These are phyloP conservation scores for Gadus macrocephalus DNA, from an alignment of 2,113 vertebrate species.

Conservation along the genomic window DNA sequence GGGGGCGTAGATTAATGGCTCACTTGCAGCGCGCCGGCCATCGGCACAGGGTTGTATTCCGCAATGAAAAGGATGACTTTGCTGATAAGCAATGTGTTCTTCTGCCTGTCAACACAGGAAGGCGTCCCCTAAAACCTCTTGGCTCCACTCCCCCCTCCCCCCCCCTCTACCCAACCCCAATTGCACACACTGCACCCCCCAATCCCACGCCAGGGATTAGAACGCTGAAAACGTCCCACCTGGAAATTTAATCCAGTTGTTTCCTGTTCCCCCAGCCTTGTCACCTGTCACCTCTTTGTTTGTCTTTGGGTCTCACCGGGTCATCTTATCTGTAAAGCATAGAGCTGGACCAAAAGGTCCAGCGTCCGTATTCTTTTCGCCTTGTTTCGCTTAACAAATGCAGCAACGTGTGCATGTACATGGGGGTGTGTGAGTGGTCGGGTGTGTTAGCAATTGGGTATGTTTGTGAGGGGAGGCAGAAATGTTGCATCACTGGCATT, in stretches of 20 bases:
- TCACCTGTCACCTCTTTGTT: neutral
- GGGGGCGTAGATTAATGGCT: slow-evolving; percentile 62
- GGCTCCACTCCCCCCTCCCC: slow-evolving; percentile 31
- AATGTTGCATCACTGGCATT: too few species aligned
- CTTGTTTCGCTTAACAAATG: too few species aligned
- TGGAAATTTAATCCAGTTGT: slow-evolving; percentile 57
- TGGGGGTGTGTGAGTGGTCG: too few species aligned
- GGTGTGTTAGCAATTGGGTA: too few species aligned
- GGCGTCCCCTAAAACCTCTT: slow-evolving; percentile 35
- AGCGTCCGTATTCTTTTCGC: too few species aligned
- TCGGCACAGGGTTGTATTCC: slow-evolving; percentile 51
- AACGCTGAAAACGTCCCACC: slow-evolving; percentile 58
- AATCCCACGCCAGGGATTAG: slow-evolving; percentile 19
- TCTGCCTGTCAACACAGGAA: slow-evolving; percentile 50
- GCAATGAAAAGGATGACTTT: slow-evolving; percentile 66
- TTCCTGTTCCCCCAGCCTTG: slow-evolving; percentile 30
- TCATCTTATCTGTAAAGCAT: neutral
- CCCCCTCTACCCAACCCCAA: slow-evolving; percentile 18
- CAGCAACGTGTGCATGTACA: too few species aligned
- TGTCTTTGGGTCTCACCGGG: neutral
- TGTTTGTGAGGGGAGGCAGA: too few species aligned
- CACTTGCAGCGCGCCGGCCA: slow-evolving; percentile 46
- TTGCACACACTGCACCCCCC: neutral
- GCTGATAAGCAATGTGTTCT: slow-evolving; percentile 67
- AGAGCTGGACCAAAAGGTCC: neutral